Percentiles rank a stretch among this genome's conserved stretches.
Evolutionary conservation across 2,888 invertebrate species (phyloP).

Genomic region (Actias luna): DNA sequence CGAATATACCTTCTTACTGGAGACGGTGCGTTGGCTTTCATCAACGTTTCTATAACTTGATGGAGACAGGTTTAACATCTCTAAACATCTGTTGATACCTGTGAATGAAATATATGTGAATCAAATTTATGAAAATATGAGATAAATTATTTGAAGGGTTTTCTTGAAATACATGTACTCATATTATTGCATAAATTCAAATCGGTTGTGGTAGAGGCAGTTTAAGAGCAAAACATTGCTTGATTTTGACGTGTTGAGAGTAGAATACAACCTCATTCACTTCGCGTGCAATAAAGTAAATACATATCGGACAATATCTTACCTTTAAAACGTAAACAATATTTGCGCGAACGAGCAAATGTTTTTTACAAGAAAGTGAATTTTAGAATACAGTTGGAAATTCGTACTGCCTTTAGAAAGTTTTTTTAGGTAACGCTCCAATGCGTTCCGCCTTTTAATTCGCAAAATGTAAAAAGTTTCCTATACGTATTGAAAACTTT

Average conservation of each 20-base stretch:
- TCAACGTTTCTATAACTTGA: constrained; percentile 63
- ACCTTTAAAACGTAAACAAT: not conserved
- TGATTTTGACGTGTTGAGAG: no score
- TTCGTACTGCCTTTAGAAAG: not conserved
- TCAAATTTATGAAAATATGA: not conserved
- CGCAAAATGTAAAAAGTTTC: not conserved
- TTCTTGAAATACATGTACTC: no score
- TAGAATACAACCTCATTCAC: no score
- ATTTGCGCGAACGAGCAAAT: not conserved
- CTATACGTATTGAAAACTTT: not conserved
- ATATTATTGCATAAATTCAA: no score
- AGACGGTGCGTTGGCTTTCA: constrained; percentile 59
- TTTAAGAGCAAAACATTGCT: no score
- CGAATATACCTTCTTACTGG: constrained; percentile 69
- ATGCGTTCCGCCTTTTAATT: not conserved
- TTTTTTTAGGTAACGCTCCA: not conserved
- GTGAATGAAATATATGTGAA: no score
- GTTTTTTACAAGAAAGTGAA: not conserved
- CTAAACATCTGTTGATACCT: constrained; percentile 76
- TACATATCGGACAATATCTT: not conserved
- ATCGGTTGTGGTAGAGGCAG: no score
- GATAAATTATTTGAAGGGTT: no score
- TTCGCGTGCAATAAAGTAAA: no score
- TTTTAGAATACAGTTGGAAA: not conserved
- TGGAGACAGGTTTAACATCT: constrained; percentile 77